Evolutionary conservation across 2,888 invertebrate genomes (phyloP), one percentile per base, ranked within the genome.

Genomic region (Apamea epomidion): DNA sequence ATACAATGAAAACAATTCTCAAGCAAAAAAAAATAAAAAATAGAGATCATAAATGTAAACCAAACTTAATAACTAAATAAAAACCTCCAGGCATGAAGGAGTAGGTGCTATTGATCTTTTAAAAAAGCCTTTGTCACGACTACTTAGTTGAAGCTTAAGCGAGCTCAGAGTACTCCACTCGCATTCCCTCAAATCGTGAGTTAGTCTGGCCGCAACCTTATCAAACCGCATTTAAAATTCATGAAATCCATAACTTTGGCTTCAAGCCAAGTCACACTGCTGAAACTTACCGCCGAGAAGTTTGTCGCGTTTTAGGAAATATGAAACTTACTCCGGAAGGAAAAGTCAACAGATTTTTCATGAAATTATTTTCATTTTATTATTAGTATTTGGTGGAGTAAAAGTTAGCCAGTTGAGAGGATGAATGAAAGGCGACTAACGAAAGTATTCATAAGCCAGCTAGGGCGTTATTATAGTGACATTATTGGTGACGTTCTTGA

Each of bases 231-330:
- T 85, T 80, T 85, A 85, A 76, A 87, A 82, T 87, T 85, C 81
- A 81, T 83, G 78, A 70, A 80, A 71, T 65, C 79, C 29, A 81
- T 83, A 87, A 87, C 68, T 80, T 87, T 87, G 87, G 87, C 88
- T 73, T 14, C 45, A 68, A 62, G 81, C 87, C 88, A 87, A 86
- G 81, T 81, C 78, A 78, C 73, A 82, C 78, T 32, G 71, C 75
- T 48, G 70, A 18, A 87, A 86, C 45, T 83, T 83, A 67, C 60
- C n/a, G 6, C 68, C 54, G 42, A 64, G 65, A 42, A 86, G 78
- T 86, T 83, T 72, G 76, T 75, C 25, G 71, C 72, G 67, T 76
- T 73, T 81, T 62, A 54, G 68, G 78, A 81, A 87, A 80, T 64
- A 74, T 29, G 72, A 79, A 82, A 87, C 78, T 77, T 76, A 65